A percentile compares a stretch with the other conserved stretches of the same genome.
Evolutionary conservation across 2,113 vertebrate genomes (phyloP).

Genomic region (Pongo abelii): DNA sequence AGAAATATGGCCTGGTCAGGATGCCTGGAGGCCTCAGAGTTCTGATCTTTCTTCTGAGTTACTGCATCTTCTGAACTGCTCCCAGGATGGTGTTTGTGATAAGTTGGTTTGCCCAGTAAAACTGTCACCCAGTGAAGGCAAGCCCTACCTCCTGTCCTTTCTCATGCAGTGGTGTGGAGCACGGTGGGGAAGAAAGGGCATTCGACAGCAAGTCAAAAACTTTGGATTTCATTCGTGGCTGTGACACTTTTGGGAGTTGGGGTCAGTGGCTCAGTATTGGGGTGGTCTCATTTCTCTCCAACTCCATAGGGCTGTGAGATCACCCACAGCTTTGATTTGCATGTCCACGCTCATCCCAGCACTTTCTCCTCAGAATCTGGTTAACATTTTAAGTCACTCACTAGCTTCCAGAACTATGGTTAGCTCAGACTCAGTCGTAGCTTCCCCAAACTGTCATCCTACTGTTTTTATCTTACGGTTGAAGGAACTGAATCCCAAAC

Average conservation of each 20-base stretch:
- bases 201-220: no score
- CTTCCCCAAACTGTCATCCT: rapidly evolving
- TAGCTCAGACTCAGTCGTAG: rapidly evolving
- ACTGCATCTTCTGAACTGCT: rapidly evolving
- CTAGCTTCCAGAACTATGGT: not conserved
- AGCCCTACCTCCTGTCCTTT: not conserved
- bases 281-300: rapidly evolving
- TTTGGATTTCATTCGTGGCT: not conserved
- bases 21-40: rapidly evolving
- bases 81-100: not conserved
- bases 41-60: not conserved
- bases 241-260: not conserved
- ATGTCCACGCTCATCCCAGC: rapidly evolving
- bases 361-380: not conserved
- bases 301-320: not conserved
- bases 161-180: rapidly evolving
- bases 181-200: rapidly evolving
- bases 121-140: not conserved
- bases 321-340: rapidly evolving
- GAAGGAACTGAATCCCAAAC: not conserved
- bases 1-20: not conserved
- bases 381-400: not conserved
- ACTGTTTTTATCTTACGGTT: not conserved
- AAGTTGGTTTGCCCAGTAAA: no score
- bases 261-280: not conserved